Conservation (phyloP, 2,797 vertebrate species). For the Sternotherus odoratus region DNA sequence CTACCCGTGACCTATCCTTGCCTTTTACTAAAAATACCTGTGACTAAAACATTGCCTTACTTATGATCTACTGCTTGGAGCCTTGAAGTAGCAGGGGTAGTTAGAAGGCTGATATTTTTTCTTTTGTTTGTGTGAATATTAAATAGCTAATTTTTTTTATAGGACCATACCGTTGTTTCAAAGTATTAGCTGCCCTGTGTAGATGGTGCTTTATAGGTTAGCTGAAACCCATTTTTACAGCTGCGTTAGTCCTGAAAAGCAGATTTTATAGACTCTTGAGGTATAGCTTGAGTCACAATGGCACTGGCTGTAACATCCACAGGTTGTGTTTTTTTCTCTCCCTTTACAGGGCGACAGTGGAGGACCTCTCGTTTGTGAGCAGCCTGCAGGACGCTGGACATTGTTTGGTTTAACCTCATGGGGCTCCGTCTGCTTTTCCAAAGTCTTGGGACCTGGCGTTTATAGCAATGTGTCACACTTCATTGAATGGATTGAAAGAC, state of each 20-base stretch:
- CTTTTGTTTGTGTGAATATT: neutral
- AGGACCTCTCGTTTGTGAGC: conserved; percentile 92
- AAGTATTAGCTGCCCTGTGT: neutral
- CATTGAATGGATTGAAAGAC: conserved; percentile 92
- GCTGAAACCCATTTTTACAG: conserved; percentile 23
- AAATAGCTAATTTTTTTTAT: too few species aligned
- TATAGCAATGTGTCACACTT: conserved; percentile 97
- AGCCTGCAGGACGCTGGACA: conserved; percentile 87
- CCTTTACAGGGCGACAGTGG: conserved; percentile 93
- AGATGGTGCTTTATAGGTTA: neutral
- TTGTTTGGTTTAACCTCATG: conserved; percentile 96
- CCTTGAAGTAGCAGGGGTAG: neutral
- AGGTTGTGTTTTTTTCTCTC: neutral
- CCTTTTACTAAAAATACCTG: too few species aligned
- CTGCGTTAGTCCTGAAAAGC: neutral
- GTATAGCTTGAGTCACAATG: accelerated
- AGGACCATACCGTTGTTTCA: neutral
- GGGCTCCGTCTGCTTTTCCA: conserved; percentile 97
- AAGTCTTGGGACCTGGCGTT: conserved; percentile 93
- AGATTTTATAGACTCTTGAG: neutral
- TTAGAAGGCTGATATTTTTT: neutral
- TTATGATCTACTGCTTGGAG: neutral
- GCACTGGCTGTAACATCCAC: accelerated
- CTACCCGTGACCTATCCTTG: too few species aligned
- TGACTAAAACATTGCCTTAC: too few species aligned